Conservation (phyloP, 1,140 invertebrate genomes). For the Asobara japonica region DNA sequence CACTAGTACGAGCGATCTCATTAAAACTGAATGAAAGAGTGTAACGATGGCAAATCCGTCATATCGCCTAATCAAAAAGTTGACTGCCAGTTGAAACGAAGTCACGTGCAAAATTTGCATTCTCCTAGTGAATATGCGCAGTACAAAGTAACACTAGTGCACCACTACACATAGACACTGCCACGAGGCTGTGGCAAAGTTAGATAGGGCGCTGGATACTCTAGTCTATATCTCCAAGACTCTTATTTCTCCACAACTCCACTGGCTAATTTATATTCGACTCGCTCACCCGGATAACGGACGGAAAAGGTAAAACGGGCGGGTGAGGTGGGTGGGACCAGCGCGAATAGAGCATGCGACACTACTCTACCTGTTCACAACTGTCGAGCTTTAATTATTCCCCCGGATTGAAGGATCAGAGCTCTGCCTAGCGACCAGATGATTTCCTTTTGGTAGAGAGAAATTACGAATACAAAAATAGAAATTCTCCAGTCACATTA, state of each 20-base stretch:
- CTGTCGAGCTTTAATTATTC: slow-evolving; percentile 48
- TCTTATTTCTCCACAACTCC: background rate
- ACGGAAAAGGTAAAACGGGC: slow-evolving; percentile 12
- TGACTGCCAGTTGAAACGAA: slow-evolving; percentile 24
- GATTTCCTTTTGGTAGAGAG: background rate
- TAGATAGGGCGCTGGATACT: slow-evolving; percentile 22
- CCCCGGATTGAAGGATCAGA: background rate
- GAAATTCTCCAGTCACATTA: background rate
- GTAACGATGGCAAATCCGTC: no score
- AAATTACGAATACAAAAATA: background rate
- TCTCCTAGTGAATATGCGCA: slow-evolving; percentile 8
- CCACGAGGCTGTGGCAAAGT: slow-evolving; percentile 25
- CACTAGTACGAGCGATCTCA: background rate
- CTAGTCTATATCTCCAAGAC: slow-evolving; percentile 26
- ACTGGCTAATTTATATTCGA: slow-evolving; percentile 51
- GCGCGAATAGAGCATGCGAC: background rate
- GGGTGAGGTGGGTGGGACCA: background rate
- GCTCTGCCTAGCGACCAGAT: background rate
- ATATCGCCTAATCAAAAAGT: background rate
- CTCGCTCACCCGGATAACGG: slow-evolving; percentile 42
- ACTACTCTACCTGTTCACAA: slow-evolving; percentile 35
- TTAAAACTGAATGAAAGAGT: slow-evolving; percentile 5
- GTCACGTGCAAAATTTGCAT: slow-evolving; percentile 34
- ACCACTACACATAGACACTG: background rate
- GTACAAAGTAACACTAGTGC: background rate